A percentile compares a stretch with the other conserved stretches of the same genome.
Evolutionary conservation across 2,888 invertebrate species (phyloP).

Genomic region (Agrotis puta): DNA sequence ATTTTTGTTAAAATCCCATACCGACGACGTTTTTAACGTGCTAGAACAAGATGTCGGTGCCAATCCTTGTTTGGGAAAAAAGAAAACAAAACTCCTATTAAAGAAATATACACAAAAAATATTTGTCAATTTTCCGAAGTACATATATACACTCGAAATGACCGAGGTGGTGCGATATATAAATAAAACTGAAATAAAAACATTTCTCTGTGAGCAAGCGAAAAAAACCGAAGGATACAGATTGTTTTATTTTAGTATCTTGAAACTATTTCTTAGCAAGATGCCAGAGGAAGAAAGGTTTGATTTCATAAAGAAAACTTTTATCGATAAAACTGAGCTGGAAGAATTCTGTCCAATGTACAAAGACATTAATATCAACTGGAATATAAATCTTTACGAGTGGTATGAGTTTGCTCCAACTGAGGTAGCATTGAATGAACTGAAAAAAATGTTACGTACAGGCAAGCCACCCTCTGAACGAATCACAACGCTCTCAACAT

Average conservation of each 20-base stretch:
- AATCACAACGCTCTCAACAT: constrained; percentile 72
- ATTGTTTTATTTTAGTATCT: not conserved
- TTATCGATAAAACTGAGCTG: constrained; percentile 28
- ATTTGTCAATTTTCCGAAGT: too few relatives aligned
- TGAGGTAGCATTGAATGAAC: constrained; percentile 74
- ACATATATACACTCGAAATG: too few relatives aligned
- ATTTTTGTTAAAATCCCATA: too few relatives aligned
- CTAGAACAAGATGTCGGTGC: too few relatives aligned
- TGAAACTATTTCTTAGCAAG: constrained; percentile 6
- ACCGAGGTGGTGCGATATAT: too few relatives aligned
- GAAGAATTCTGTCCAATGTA: constrained; percentile 1
- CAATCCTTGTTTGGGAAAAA: too few relatives aligned
- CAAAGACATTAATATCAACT: constrained; percentile 61
- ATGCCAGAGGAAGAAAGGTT: constrained; percentile 17
- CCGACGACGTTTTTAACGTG: too few relatives aligned
- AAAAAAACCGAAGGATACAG: not conserved
- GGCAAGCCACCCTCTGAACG: constrained; percentile 76
- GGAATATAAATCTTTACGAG: not conserved
- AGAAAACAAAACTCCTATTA: too few relatives aligned
- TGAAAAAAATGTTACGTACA: constrained; percentile 75
- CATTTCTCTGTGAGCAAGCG: too few relatives aligned
- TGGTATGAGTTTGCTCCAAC: constrained; percentile 62
- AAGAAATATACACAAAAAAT: too few relatives aligned
- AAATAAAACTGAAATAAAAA: too few relatives aligned
- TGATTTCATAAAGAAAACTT: constrained; percentile 18